Evolutionary conservation across 2,113 vertebrate species (phyloP).

Genomic region (Haemorhous mexicanus): DNA sequence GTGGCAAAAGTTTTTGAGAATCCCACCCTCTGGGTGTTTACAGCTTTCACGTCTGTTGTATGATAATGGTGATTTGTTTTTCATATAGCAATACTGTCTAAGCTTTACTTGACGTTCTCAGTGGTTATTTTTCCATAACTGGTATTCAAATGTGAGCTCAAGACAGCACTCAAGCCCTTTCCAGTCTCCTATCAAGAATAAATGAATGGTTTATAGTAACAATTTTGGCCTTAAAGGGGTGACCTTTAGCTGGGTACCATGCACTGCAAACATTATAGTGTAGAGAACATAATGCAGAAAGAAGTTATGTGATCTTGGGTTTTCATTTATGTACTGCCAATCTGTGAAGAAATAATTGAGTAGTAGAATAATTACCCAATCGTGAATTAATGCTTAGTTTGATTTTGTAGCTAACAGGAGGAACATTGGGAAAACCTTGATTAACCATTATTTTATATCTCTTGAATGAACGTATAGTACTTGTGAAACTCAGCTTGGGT

Average conservation of each 20-base stretch:
- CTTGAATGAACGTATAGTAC: neutral
- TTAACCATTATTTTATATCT: neutral
- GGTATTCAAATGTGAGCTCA: neutral
- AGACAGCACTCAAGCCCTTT: neutral
- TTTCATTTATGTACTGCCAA: neutral
- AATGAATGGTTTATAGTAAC: neutral
- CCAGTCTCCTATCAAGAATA: neutral
- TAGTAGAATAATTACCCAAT: neutral
- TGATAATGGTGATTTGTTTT: neutral
- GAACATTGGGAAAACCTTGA: neutral
- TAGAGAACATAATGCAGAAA: neutral
- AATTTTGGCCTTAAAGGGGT: neutral
- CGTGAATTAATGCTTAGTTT: neutral
- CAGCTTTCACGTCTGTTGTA: neutral
- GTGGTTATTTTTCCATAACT: neutral
- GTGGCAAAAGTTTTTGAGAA: neutral
- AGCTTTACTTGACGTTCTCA: neutral
- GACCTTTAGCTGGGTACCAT: neutral
- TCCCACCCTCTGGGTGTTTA: rapidly evolving
- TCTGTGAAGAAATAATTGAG: neutral
- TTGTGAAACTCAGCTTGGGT: neutral
- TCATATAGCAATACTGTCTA: rapidly evolving
- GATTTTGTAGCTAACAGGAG: neutral
- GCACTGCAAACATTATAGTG: rapidly evolving
- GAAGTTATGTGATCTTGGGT: neutral